Conservation (phyloP, 2,797 vertebrate genomes). For the Eptatretus atami region DNA sequence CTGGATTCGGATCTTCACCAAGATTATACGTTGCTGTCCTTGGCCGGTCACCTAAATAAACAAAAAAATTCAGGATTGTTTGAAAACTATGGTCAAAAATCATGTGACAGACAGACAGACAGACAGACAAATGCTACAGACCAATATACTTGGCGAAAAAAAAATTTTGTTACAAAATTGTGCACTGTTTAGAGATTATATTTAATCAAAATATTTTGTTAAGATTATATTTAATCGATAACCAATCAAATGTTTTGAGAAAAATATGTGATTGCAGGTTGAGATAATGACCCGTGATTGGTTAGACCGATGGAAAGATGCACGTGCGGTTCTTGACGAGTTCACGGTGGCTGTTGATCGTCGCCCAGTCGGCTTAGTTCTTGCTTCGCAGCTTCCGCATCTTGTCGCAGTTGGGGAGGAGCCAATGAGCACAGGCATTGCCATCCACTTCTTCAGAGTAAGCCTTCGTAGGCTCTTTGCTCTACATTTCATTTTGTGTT, state of each 20-base stretch:
- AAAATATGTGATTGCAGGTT: constrained; percentile 21
- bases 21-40: no score
- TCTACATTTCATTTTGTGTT: background rate
- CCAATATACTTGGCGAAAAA: no score
- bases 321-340: constrained; percentile 42
- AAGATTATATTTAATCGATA: background rate
- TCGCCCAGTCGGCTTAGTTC: constrained; percentile 39
- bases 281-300: constrained; percentile 68
- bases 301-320: constrained; percentile 48
- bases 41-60: no score
- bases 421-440: constrained; percentile 61
- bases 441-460: constrained; percentile 77
- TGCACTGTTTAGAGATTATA: no score
- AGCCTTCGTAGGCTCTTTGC: constrained; percentile 7
- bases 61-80: no score
- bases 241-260: background rate
- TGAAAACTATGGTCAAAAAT: no score
- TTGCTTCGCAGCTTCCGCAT: constrained; percentile 50
- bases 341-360: constrained; percentile 65
- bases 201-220: no score
- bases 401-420: constrained; percentile 50
- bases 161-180: no score
- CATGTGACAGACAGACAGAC: no score
- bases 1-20: no score
- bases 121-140: no score